These are phyloP conservation scores for Harpalus rufipes DNA, from an alignment of 2,888 invertebrate genomes.

Conservation along the genomic window DNA sequence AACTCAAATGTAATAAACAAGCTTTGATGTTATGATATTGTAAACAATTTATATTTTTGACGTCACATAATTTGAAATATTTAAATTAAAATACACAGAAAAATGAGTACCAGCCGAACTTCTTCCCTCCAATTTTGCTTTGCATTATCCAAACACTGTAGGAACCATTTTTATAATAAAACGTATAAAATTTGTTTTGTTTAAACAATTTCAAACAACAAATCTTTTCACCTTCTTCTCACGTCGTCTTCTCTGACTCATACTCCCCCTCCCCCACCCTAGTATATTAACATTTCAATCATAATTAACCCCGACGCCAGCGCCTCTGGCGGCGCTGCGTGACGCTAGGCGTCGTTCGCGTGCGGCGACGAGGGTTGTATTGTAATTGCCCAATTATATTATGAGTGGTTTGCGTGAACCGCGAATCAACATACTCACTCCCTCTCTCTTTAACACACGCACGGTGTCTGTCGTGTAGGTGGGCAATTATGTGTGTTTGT, in stretches of 20 bases:
- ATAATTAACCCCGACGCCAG: slow-evolving; percentile 62
- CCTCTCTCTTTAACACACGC: slow-evolving; percentile 20
- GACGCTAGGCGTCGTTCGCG: slow-evolving; percentile 35
- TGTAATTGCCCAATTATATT: slow-evolving; percentile 75
- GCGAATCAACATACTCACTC: slow-evolving; percentile 64
- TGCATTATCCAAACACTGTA: too few species aligned
- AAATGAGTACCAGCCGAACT: too few species aligned
- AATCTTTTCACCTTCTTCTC: neutral
- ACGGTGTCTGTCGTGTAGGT: slow-evolving; percentile 29
- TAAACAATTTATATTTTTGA: too few species aligned
- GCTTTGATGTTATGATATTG: too few species aligned
- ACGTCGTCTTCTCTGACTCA: neutral
- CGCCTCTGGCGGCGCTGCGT: slow-evolving; percentile 46
- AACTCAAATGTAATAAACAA: too few species aligned
- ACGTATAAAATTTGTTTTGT: too few species aligned
- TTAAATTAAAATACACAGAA: too few species aligned
- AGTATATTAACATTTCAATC: slow-evolving; percentile 64
- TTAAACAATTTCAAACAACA: too few species aligned
- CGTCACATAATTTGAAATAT: too few species aligned
- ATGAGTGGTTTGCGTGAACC: slow-evolving; percentile 75
- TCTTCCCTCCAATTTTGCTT: too few species aligned
- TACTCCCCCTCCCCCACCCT: neutral
- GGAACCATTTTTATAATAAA: too few species aligned
- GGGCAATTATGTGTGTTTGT: slow-evolving; percentile 55
- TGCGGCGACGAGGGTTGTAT: slow-evolving; percentile 67